Evolutionary conservation across 2,113 vertebrate species (phyloP).

Genomic region (Piliocolobus tephrosceles): DNA sequence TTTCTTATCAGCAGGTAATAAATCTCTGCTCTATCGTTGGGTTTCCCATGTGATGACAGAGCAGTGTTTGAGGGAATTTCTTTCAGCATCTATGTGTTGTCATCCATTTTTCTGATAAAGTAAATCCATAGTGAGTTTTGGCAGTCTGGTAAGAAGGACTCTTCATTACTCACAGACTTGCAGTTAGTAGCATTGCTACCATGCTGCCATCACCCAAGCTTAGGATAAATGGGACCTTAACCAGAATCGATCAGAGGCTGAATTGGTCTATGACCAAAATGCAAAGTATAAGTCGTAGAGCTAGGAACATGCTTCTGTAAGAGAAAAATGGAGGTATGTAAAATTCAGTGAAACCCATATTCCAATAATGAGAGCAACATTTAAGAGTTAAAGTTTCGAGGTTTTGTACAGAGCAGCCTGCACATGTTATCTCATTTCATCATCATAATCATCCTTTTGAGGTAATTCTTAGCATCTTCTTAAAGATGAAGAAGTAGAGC

Average conservation of each 20-base stretch:
- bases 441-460: not conserved
- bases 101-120: constrained; percentile 12
- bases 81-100: not conserved
- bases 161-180: not conserved
- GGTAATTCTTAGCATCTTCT: not conserved
- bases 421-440: not conserved
- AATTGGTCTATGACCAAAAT: constrained; percentile 22
- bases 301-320: not conserved
- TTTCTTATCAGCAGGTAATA: not conserved
- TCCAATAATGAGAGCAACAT: not conserved
- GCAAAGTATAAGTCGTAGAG: not conserved
- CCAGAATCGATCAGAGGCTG: not conserved
- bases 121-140: not conserved
- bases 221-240: constrained; percentile 40
- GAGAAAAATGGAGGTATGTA: not conserved
- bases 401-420: not conserved
- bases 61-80: not conserved
- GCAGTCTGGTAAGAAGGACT: not conserved
- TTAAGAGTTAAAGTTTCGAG: not conserved
- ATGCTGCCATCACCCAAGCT: not conserved
- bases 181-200: not conserved
- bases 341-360: not conserved
- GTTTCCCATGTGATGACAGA: not conserved
- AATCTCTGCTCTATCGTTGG: not conserved
- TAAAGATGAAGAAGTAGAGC: not conserved